Evolutionary conservation across 2,888 invertebrate species (phyloP).

Genomic region (Cheilosia vulpina): DNA sequence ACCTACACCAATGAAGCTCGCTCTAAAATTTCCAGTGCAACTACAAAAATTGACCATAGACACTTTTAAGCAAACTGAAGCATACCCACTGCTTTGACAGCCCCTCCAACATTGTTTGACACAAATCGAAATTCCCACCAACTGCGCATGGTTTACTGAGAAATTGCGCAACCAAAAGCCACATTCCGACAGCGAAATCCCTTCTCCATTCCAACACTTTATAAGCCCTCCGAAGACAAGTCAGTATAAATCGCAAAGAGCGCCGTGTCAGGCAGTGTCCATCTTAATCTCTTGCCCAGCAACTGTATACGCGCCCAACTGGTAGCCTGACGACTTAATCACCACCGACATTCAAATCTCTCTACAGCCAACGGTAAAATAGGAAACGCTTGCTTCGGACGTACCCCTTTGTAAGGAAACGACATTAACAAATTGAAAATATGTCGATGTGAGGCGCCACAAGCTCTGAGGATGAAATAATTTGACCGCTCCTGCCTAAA

Average conservation of each 20-base stretch:
- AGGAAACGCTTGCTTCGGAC: constrained; percentile 19
- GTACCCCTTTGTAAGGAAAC: constrained; percentile 11
- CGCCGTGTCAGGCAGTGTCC: too few relatives aligned
- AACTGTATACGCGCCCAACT: not conserved
- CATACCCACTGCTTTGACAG: too few relatives aligned
- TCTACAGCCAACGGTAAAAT: constrained; percentile 27
- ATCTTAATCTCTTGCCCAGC: constrained; percentile 1
- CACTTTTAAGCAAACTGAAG: too few relatives aligned
- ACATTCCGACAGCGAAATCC: constrained; percentile 1
- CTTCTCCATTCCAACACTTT: constrained; percentile 5
- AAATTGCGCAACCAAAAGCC: too few relatives aligned
- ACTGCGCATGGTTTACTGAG: too few relatives aligned
- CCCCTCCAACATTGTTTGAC: too few relatives aligned
- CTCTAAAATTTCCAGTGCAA: too few relatives aligned
- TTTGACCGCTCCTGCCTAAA: constrained; percentile 49
- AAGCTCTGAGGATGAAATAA: constrained; percentile 52
- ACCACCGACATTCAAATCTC: constrained; percentile 44
- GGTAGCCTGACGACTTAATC: not conserved
- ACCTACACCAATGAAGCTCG: too few relatives aligned
- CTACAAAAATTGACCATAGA: too few relatives aligned
- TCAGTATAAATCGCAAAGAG: not conserved
- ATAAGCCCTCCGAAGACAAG: not conserved
- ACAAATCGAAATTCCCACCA: too few relatives aligned
- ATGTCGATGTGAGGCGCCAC: constrained; percentile 59
- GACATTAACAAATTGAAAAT: constrained; percentile 67